Evolutionary conservation across 2,888 invertebrate species (phyloP).

Genomic region (Blastobasis adustella): DNA sequence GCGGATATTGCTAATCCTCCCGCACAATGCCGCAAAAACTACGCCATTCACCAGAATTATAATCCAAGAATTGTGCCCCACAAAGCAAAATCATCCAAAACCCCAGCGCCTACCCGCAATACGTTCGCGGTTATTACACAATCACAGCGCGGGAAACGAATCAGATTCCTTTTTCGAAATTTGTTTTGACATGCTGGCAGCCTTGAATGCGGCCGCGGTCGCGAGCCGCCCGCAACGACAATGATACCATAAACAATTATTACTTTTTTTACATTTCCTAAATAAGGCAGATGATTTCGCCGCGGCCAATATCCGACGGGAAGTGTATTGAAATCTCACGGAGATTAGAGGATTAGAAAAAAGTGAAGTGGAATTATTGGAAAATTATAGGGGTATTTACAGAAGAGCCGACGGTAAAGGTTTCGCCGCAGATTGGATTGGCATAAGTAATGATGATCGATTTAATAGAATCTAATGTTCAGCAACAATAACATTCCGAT

Average conservation of each 20-base stretch:
- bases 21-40: slow-evolving; percentile 51
- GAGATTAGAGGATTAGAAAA: slow-evolving; percentile 56
- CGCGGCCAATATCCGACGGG: slow-evolving; percentile 53
- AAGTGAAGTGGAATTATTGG: slow-evolving; percentile 64
- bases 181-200: slow-evolving; percentile 59
- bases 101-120: slow-evolving; percentile 29
- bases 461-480: slow-evolving; percentile 12
- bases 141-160: slow-evolving; percentile 26
- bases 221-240: slow-evolving; percentile 26
- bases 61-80: slow-evolving; percentile 51
- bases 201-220: slow-evolving; percentile 35
- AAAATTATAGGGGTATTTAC: slow-evolving; percentile 54
- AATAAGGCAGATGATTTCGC: slow-evolving; percentile 47
- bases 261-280: slow-evolving; percentile 27
- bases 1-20: slow-evolving; percentile 48
- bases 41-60: slow-evolving; percentile 53
- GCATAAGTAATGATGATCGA: slow-evolving; percentile 41
- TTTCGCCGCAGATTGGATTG: slow-evolving; percentile 28
- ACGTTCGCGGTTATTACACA: slow-evolving; percentile 60
- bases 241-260: slow-evolving; percentile 62
- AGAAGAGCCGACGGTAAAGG: slow-evolving; percentile 33
- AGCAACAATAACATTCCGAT: background rate
- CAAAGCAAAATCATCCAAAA: slow-evolving; percentile 40
- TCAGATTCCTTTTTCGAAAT: slow-evolving; percentile 40
- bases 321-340: slow-evolving; percentile 66